Percentiles rank a stretch among this genome's conserved stretches.
Conservation (phyloP, 2,888 invertebrate genomes). For the Caenorhabditis sp. region DNA sequence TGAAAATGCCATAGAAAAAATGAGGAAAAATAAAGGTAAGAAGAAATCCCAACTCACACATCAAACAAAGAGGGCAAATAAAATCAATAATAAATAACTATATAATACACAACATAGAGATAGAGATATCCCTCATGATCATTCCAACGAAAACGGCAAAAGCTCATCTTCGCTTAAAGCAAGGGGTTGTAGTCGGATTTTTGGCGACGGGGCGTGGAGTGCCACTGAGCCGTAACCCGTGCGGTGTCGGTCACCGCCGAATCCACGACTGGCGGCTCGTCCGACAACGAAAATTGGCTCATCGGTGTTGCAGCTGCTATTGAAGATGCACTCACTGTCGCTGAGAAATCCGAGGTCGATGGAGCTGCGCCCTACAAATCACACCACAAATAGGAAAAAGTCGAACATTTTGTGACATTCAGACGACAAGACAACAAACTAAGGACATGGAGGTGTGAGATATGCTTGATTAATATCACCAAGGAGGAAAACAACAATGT, state of each 20-base stretch:
- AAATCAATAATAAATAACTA: not conserved
- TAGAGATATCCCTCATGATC: not conserved
- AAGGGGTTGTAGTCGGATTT: slow-evolving; percentile 44
- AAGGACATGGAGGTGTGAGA: no score
- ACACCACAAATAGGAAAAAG: not conserved
- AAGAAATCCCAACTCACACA: not conserved
- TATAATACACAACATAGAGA: not conserved
- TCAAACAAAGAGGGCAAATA: not conserved
- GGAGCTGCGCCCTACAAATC: slow-evolving; percentile 13
- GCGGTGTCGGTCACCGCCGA: not conserved
- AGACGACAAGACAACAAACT: not conserved
- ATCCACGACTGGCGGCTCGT: not conserved
- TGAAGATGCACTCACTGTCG: slow-evolving; percentile 14
- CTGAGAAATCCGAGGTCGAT: slow-evolving; percentile 23
- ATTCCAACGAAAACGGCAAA: slow-evolving; percentile 10
- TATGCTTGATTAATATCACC: not conserved
- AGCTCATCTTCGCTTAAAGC: slow-evolving; percentile 37
- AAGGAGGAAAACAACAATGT: not conserved
- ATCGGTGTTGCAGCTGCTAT: not conserved
- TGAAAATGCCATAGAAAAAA: not conserved
- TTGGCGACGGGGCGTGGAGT: slow-evolving; percentile 35
- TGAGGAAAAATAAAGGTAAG: not conserved
- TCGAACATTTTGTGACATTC: not conserved
- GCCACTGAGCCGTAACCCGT: slow-evolving; percentile 37
- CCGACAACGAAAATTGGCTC: slow-evolving; percentile 6